Percentiles rank a stretch among this genome's conserved stretches.
phyloP scores from a whole-genome alignment of 2,113 vertebrate species.

The Amphiprion ocellaris region DNA sequence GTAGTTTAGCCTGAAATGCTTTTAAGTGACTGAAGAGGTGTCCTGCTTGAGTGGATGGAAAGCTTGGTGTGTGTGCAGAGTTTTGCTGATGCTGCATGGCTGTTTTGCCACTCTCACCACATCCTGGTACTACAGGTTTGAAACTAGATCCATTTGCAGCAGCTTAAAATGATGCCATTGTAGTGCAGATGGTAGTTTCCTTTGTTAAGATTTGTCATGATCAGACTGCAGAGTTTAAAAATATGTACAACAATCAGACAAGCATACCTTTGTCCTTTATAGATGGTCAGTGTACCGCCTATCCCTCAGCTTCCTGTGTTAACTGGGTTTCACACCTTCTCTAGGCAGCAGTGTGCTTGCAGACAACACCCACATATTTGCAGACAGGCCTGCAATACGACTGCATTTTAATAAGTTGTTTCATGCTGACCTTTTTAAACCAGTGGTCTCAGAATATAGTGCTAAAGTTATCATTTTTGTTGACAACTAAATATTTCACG shows the following conservation, averaged over 20 bases:
- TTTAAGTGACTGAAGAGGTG: constrained; percentile 32
- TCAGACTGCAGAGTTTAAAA: constrained; percentile 6
- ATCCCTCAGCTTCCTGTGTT: constrained; percentile 59
- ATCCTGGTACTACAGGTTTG: constrained; percentile 64
- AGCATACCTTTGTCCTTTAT: constrained; percentile 6
- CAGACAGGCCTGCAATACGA: constrained; percentile 9
- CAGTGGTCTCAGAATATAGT: constrained; percentile 4
- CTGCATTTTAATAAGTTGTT: constrained; percentile 12
- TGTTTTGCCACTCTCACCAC: constrained; percentile 64
- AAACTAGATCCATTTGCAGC: constrained; percentile 35
- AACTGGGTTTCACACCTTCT: constrained; percentile 51
- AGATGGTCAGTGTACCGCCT: constrained; percentile 28
- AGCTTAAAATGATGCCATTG: neutral
- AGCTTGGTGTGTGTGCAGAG: constrained; percentile 15
- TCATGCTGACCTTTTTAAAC: constrained; percentile 11
- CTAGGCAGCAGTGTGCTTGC: neutral
- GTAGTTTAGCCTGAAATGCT: constrained; percentile 14
- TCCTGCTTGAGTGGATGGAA: constrained; percentile 32
- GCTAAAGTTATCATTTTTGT: constrained; percentile 30
- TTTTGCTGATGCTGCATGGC: constrained; percentile 59
- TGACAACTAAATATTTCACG: neutral
- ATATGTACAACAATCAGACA: neutral
- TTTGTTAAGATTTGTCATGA: neutral
- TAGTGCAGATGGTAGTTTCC: neutral
- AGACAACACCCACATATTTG: constrained; percentile 44